Base-by-base conservation (phyloP, 2,113 vertebrate genomes). In the Hipposideros armiger region DNA sequence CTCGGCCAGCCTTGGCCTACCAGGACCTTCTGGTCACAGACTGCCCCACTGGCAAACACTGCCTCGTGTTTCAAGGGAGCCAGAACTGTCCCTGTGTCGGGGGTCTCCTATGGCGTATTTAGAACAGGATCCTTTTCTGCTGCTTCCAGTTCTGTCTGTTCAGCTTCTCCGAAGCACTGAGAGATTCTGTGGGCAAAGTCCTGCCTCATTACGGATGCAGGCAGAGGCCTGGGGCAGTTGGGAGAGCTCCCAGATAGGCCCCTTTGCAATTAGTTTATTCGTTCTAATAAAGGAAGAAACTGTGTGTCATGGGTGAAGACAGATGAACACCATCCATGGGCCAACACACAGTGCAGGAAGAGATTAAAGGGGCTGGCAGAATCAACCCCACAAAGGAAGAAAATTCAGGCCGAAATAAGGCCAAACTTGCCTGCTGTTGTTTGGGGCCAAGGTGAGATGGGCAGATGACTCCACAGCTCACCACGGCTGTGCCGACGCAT, bases 401-500 rank as follows among this genome's bases (percentile, higher is more conserved):
- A 45, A 67, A n/a, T 7, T 28, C 60, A 40, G 73, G 78, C 42
- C 36, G 30, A 77, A 76, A 19, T 1, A 36, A 88, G 36, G 40
- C 32, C 89, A 11, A 11, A 1, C 4, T 2, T 58, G 62, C 20
- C 20, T 82, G 52, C 22, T 83, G 77, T 69, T n/a, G 20, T 36
- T 74, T 11, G 50, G 42, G 32, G n/a, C 47, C 47, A 1, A 0
- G 13, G 30, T 2, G 14, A 64, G 32, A 19, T 0, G 28, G 73
- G 26, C 4, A 7, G 22, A 11, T 8, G 7, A 42, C 11, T 10
- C 22, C 36, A 8, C 3, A 24, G 30, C 2, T 6, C n/a, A n/a
- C 17, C 1, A 4, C 4, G 1, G 20, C 24, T 6, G 5, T 42
- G 56, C 17, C 40, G 47, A 7, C 60, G n/a, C 20, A 0, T 3